A percentile compares a stretch with the other conserved stretches of the same genome.
These are phyloP conservation scores for Hydraecia micacea DNA, from an alignment of 2,888 invertebrate species.

Conservation along the genomic window DNA sequence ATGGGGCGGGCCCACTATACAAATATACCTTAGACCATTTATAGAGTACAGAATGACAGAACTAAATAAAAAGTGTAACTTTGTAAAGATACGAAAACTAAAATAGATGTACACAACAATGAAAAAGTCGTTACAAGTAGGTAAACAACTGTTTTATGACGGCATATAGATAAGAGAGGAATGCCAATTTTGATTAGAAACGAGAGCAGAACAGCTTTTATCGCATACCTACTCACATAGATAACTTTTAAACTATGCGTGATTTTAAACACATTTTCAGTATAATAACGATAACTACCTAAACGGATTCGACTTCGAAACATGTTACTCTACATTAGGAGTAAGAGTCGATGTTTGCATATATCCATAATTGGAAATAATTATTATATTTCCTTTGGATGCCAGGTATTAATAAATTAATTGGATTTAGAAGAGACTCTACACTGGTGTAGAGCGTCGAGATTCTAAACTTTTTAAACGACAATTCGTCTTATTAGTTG, in stretches of 20 bases:
- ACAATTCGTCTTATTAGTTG: slow-evolving; percentile 69
- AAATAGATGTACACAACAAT: slow-evolving; percentile 73
- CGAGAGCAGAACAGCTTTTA: slow-evolving; percentile 83
- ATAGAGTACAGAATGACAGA: slow-evolving; percentile 53
- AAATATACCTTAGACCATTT: slow-evolving; percentile 53
- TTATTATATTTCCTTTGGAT: slow-evolving; percentile 43
- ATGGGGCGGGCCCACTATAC: slow-evolving; percentile 58
- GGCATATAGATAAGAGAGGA: slow-evolving; percentile 84
- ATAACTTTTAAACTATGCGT: slow-evolving; percentile 83
- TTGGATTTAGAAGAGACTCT: slow-evolving; percentile 43
- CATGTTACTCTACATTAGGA: slow-evolving; percentile 23
- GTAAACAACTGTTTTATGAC: slow-evolving; percentile 81
- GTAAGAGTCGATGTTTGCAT: slow-evolving; percentile 14
- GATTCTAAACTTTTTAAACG: slow-evolving; percentile 64
- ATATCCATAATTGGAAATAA: slow-evolving; percentile 28
- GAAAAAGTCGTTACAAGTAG: slow-evolving; percentile 75
- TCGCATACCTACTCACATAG: slow-evolving; percentile 81
- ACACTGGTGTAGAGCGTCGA: slow-evolving; percentile 28
- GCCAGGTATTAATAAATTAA: slow-evolving; percentile 46
- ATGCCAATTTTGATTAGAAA: slow-evolving; percentile 88
- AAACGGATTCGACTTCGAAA: slow-evolving; percentile 53
- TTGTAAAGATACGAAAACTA: slow-evolving; percentile 59
- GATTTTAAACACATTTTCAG: slow-evolving; percentile 80
- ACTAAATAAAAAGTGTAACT: slow-evolving; percentile 58
- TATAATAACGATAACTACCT: slow-evolving; percentile 68